Evolutionary conservation across 1,140 invertebrate species (phyloP).

Genomic region (Gerris buenoi): DNA sequence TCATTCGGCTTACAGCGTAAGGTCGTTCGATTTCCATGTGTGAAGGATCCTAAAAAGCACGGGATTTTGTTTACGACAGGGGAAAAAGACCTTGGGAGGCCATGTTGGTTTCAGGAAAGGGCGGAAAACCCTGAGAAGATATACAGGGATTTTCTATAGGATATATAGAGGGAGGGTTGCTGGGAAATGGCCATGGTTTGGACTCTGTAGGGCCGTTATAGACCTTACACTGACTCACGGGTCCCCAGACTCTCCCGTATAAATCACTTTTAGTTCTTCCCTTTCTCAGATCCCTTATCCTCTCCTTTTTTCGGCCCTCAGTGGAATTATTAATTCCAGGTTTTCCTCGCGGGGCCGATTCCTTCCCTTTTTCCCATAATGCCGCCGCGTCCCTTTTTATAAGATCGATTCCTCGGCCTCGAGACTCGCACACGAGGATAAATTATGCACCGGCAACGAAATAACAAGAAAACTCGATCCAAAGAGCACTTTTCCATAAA

Average conservation of each 20-base stretch:
- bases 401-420: not conserved
- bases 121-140: not conserved
- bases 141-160: not conserved
- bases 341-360: not conserved
- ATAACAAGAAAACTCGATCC: not conserved
- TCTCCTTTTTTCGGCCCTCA: not conserved
- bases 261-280: not conserved
- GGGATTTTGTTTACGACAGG: no score
- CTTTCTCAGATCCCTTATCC: not conserved
- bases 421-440: not conserved
- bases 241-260: not conserved
- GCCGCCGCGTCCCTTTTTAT: not conserved
- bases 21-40: not conserved
- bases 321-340: not conserved
- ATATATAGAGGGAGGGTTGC: not conserved
- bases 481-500: not conserved
- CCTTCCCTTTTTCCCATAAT: not conserved
- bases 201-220: not conserved
- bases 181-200: not conserved
- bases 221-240: not conserved
- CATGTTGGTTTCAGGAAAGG: not conserved
- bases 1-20: not conserved
- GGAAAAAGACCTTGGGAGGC: not conserved
- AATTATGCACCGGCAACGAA: not conserved
- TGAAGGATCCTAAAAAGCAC: no score